phyloP scores from a whole-genome alignment of 2,888 invertebrate species.

The Ecliptopera silaceata region DNA sequence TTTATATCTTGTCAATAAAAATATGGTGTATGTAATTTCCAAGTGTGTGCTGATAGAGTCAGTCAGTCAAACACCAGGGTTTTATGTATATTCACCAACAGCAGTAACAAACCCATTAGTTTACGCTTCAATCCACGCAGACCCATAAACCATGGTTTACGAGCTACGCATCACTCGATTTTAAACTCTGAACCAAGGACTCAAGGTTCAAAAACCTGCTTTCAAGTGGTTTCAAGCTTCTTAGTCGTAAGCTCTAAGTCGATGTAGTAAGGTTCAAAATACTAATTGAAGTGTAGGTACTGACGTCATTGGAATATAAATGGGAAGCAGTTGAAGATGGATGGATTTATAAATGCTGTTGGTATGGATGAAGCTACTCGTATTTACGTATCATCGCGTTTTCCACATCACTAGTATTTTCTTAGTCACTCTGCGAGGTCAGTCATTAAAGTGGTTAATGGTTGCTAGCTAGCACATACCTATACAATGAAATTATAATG shows the following conservation, averaged over 20 bases:
- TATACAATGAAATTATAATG: no score
- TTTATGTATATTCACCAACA: background rate
- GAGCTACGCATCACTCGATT: background rate
- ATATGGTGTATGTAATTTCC: no score
- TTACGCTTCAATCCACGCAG: constrained; percentile 10
- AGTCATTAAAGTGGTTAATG: no score
- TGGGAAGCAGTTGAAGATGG: constrained; percentile 16
- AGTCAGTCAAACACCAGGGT: background rate
- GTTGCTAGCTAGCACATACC: no score
- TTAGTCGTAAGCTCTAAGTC: constrained; percentile 3
- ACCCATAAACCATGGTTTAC: constrained; percentile 9
- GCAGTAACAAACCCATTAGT: constrained; percentile 9
- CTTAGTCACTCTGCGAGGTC: background rate
- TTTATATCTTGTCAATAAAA: no score
- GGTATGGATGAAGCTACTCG: constrained; percentile 13
- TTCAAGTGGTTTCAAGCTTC: background rate
- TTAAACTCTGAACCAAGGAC: constrained; percentile 9
- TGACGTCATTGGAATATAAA: constrained; percentile 21
- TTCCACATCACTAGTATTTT: background rate
- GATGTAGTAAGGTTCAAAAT: constrained; percentile 10
- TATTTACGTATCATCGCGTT: background rate
- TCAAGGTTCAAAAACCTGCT: constrained; percentile 4
- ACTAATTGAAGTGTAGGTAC: background rate
- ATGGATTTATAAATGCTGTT: constrained; percentile 8
- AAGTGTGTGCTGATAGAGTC: background rate